Evolutionary conservation across 2,113 vertebrate species (phyloP).

Genomic region (Anoura caudifer): DNA sequence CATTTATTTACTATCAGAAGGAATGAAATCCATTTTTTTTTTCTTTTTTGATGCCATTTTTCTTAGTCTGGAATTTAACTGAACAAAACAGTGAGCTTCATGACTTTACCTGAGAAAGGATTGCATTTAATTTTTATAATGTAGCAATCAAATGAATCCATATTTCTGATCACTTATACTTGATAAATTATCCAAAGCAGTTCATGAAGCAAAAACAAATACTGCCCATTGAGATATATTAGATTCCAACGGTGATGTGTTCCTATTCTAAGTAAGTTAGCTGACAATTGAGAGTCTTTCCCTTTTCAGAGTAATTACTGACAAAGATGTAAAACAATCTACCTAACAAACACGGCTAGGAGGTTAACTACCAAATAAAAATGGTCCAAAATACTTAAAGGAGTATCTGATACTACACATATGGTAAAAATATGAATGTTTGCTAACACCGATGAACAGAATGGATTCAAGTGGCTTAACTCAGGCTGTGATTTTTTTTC

Average conservation of each 20-base stretch:
- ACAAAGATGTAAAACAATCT: neutral
- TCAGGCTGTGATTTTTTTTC: neutral
- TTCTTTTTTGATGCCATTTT: neutral
- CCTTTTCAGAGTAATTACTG: neutral
- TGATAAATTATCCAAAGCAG: neutral
- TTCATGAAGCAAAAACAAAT: conserved; percentile 35
- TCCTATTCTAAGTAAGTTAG: neutral
- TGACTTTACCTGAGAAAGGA: neutral
- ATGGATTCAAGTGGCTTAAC: neutral
- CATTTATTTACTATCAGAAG: neutral
- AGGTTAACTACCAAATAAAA: neutral
- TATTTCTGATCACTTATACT: neutral
- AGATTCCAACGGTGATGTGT: neutral
- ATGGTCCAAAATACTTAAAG: neutral
- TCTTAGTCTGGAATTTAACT: neutral
- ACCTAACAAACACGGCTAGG: neutral
- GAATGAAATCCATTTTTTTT: neutral
- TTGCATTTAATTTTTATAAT: conserved; percentile 20
- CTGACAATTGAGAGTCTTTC: neutral
- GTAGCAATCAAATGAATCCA: neutral
- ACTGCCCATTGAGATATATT: neutral
- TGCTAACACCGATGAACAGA: neutral
- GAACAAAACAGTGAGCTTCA: neutral
- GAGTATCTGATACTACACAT: neutral
- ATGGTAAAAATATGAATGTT: neutral